These are phyloP conservation scores for Bradypodion pumilum DNA, from an alignment of 2,797 vertebrate species.

Conservation along the genomic window DNA sequence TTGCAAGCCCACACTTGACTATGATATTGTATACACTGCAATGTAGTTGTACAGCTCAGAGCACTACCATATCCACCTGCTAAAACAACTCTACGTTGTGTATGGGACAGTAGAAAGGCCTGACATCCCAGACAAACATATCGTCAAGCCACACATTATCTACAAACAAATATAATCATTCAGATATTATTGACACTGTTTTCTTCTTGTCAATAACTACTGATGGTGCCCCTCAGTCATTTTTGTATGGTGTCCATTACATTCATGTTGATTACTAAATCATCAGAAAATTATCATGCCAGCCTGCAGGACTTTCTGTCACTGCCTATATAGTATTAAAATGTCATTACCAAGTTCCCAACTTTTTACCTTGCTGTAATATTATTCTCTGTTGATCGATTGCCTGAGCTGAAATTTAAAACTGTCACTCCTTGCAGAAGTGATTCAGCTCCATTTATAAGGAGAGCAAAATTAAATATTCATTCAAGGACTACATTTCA, in stretches of 20 bases:
- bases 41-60: neutral
- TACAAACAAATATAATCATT: constrained; percentile 46
- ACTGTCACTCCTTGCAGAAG: constrained; percentile 78
- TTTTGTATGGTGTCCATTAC: constrained; percentile 74
- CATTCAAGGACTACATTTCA: constrained; percentile 77
- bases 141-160: neutral
- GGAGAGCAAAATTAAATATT: constrained; percentile 84
- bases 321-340: constrained; percentile 76
- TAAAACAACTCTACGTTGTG: neutral
- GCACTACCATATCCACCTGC: neutral
- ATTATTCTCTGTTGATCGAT: constrained; percentile 79
- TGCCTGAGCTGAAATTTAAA: constrained; percentile 79
- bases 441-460: constrained; percentile 78
- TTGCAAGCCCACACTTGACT: too few relatives aligned
- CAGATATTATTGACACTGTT: constrained; percentile 48
- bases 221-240: constrained; percentile 55
- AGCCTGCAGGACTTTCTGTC: constrained; percentile 70
- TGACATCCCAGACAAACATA: neutral
- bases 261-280: constrained; percentile 78
- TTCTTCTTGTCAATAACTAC: constrained; percentile 68
- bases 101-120: neutral
- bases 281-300: constrained; percentile 73
- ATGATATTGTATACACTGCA: neutral
- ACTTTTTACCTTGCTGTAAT: constrained; percentile 71
- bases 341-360: constrained; percentile 75